phyloP scores from a whole-genome alignment of 2,888 invertebrate genomes.

The Unio delphinus region DNA sequence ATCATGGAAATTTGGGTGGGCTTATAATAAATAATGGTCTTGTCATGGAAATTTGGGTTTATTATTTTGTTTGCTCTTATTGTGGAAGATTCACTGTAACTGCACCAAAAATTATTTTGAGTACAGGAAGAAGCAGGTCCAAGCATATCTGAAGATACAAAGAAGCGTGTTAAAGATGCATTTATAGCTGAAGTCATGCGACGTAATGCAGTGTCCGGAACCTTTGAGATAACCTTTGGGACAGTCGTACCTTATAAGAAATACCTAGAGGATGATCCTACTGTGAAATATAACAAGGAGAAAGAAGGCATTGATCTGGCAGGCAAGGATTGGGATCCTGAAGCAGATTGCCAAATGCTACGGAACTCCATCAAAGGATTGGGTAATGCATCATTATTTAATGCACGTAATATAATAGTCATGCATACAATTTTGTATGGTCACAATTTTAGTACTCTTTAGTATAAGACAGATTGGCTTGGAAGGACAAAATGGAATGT shows the following conservation, averaged over 20 bases:
- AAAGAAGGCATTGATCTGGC: constrained; percentile 23
- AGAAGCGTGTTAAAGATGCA: constrained; percentile 44
- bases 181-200: constrained; percentile 61
- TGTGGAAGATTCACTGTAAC: too few species aligned
- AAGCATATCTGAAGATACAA: constrained; percentile 26
- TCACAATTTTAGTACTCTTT: too few species aligned
- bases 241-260: constrained; percentile 51
- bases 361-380: constrained; percentile 63
- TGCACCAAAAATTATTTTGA: too few species aligned
- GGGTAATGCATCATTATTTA: constrained; percentile 36
- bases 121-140: too few species aligned
- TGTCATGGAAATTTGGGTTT: too few species aligned
- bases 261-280: constrained; percentile 56
- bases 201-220: constrained; percentile 56
- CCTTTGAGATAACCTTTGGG: constrained; percentile 64
- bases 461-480: too few species aligned
- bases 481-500: too few species aligned
- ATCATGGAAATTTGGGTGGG: too few species aligned
- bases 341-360: constrained; percentile 59
- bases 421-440: too few species aligned
- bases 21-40: too few species aligned
- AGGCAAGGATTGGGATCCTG: constrained; percentile 53
- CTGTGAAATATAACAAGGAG: constrained; percentile 37
- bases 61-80: too few species aligned
- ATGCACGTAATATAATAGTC: too few species aligned